Conservation (phyloP, 2,113 vertebrate species). For the Cygnus atratus region DNA sequence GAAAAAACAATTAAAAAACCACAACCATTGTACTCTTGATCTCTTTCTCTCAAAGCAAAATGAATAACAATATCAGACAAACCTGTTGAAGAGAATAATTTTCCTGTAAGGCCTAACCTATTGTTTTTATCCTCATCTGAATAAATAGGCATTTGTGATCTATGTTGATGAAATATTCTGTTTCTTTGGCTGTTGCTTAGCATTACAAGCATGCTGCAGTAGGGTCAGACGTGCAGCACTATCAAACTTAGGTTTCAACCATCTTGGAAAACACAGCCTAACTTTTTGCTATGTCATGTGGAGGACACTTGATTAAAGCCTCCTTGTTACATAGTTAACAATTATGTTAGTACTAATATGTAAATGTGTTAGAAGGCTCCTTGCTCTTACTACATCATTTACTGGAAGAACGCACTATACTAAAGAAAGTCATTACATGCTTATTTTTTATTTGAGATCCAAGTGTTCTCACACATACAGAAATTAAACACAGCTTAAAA, state of each 20-base stretch:
- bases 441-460: neutral
- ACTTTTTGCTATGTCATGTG: neutral
- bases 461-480: neutral
- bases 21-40: neutral
- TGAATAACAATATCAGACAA: neutral
- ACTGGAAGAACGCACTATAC: neutral
- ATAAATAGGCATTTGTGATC: neutral
- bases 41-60: neutral
- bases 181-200: neutral
- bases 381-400: neutral
- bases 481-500: neutral
- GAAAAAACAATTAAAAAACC: neutral
- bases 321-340: neutral
- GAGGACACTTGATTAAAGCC: neutral
- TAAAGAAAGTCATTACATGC: neutral
- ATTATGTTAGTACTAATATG: neutral
- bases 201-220: accelerated
- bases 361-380: neutral
- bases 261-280: neutral
- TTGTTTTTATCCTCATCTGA: neutral
- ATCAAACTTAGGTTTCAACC: neutral
- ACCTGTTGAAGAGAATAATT: neutral
- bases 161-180: accelerated
- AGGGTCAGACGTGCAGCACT: neutral
- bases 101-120: neutral